Conservation (phyloP, 1,140 invertebrate species). For the Drosophila trapezifrons region DNA sequence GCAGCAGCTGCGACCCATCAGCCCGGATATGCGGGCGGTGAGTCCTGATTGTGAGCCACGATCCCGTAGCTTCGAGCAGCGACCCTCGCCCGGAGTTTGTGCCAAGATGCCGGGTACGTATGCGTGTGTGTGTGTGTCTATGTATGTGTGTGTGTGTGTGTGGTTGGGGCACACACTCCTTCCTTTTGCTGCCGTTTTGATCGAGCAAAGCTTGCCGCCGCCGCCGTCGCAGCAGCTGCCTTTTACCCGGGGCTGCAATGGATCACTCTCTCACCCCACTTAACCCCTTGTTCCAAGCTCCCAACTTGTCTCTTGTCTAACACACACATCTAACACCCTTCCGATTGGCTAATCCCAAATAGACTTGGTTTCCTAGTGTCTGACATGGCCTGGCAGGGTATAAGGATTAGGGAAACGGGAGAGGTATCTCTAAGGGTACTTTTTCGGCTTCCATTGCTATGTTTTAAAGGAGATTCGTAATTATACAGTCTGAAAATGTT, state of each 20-base stretch:
- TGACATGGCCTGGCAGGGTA: background rate
- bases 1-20: constrained; percentile 74
- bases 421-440: too few relatives aligned
- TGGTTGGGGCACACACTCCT: background rate
- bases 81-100: constrained; percentile 78
- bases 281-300: background rate
- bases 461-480: background rate
- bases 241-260: background rate
- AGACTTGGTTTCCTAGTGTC: constrained; percentile 4
- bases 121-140: constrained; percentile 6
- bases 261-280: constrained; percentile 7
- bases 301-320: constrained; percentile 23
- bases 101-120: constrained; percentile 86
- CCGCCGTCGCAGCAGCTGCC: constrained; percentile 25
- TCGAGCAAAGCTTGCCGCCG: constrained; percentile 44
- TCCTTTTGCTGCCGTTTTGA: constrained; percentile 4
- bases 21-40: constrained; percentile 82
- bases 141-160: background rate
- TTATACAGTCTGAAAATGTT: too few relatives aligned
- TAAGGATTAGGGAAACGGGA: too few relatives aligned
- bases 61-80: constrained; percentile 88
- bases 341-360: constrained; percentile 15
- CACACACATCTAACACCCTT: constrained; percentile 8
- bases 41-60: constrained; percentile 86
- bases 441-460: too few relatives aligned